Percentiles rank a stretch among this genome's conserved stretches.
These are phyloP conservation scores for Theonella swinhoei DNA, from an alignment of 37 sponge, comb jelly and placozoan species.

Conservation along the genomic window DNA sequence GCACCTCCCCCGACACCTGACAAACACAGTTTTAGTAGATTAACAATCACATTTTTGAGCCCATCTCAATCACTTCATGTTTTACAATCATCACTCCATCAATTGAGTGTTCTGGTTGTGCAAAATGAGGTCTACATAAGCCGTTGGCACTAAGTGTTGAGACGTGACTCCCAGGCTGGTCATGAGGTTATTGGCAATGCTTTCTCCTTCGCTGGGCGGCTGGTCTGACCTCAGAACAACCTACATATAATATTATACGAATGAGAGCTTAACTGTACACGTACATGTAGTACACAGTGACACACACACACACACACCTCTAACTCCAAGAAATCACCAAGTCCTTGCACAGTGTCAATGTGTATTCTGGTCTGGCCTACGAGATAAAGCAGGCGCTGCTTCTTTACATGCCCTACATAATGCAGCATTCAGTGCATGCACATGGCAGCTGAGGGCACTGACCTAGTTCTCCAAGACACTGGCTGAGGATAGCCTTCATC, in stretches of 20 bases:
- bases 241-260: constrained; percentile 33
- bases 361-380: constrained; percentile 85
- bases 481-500: constrained; percentile 34
- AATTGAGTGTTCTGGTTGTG: neutral
- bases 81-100: neutral
- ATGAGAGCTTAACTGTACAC: too few species aligned
- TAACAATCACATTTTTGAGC: neutral
- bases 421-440: neutral
- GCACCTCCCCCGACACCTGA: too few species aligned
- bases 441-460: neutral
- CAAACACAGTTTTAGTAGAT: too few species aligned
- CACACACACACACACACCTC: constrained; percentile 45
- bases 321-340: constrained; percentile 80
- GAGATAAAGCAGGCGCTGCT: constrained; percentile 60
- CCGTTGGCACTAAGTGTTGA: constrained; percentile 39
- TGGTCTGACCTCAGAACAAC: constrained; percentile 64
- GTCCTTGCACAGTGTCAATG: constrained; percentile 68
- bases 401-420: constrained; percentile 58
- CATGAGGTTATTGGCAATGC: constrained; percentile 72
- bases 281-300: neutral
- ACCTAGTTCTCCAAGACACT: constrained; percentile 63
- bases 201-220: constrained; percentile 50
- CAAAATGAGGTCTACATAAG: constrained; percentile 80
- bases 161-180: constrained; percentile 38
- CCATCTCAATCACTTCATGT: neutral